Evolutionary conservation across 53 echinoderm and acorn worm species (phyloP).

Genomic region (Paracentrotus lividus): DNA sequence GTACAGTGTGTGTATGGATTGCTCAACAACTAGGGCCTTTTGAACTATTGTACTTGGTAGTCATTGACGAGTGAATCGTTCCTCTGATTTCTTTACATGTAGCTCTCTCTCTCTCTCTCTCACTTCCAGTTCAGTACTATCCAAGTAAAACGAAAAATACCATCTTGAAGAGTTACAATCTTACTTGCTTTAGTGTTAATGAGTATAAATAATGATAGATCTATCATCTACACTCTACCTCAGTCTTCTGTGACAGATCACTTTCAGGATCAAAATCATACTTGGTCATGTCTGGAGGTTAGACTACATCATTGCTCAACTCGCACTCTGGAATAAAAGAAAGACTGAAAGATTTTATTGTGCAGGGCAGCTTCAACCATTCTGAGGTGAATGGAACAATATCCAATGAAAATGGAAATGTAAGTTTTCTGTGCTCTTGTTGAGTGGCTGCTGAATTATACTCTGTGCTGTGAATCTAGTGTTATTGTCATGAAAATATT

Average conservation of each 20-base stretch:
- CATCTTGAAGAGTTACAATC: background rate
- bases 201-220: background rate
- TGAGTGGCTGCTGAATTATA: background rate
- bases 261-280: background rate
- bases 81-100: background rate
- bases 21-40: slow-evolving; percentile 3
- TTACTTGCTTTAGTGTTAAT: background rate
- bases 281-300: background rate
- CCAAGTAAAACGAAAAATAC: background rate
- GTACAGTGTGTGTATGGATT: background rate
- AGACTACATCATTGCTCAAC: slow-evolving; percentile 15
- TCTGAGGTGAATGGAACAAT: slow-evolving; percentile 21
- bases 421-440: background rate
- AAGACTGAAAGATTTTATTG: slow-evolving; percentile 22
- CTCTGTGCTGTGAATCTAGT: background rate
- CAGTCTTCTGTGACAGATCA: background rate
- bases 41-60: background rate
- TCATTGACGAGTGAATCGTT: background rate
- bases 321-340: slow-evolving; percentile 27
- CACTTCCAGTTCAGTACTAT: background rate
- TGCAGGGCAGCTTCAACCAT: background rate
- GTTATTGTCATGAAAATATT: background rate
- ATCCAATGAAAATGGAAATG: background rate
- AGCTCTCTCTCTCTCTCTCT: too few species aligned
- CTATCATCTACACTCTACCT: background rate